Evolutionary conservation across 64 coral and sea anemone species (phyloP).

Genomic region (Montipora efflorescens): DNA sequence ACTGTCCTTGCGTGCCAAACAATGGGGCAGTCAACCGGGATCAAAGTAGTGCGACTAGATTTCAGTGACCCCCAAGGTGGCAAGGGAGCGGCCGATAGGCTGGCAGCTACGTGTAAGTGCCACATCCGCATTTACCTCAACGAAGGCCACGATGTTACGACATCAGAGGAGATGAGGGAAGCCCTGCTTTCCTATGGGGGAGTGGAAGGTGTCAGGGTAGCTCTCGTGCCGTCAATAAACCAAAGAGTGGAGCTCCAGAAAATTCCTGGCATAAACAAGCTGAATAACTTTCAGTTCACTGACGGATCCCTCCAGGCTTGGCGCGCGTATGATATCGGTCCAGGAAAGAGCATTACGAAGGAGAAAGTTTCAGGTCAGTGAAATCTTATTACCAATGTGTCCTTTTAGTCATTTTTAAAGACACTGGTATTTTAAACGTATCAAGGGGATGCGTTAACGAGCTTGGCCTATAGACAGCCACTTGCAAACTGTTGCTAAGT

Average conservation of each 20-base stretch:
- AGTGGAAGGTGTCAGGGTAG: conserved; percentile 11
- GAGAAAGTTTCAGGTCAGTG: conserved; percentile 33
- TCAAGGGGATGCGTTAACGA: conserved; percentile 21
- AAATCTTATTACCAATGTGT: background rate
- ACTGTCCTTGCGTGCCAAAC: background rate
- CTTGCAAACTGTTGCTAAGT: conserved; percentile 7
- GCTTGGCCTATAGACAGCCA: background rate
- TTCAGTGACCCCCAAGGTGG: too few species aligned
- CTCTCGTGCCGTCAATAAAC: background rate
- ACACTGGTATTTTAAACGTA: conserved; percentile 24
- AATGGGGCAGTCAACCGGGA: background rate
- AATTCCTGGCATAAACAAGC: conserved; percentile 65
- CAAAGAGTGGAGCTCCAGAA: background rate
- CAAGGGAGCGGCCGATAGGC: background rate
- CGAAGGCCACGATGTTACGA: conserved; percentile 29
- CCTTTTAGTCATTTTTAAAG: background rate
- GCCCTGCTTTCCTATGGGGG: conserved; percentile 1
- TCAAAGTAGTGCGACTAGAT: conserved; percentile 10
- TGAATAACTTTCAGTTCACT: conserved; percentile 47
- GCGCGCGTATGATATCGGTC: conserved; percentile 31
- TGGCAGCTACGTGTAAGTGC: conserved; percentile 48
- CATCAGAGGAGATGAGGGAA: background rate
- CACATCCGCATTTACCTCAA: conserved; percentile 56
- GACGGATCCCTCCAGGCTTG: conserved; percentile 36
- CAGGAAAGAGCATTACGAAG: conserved; percentile 49